Evolutionary conservation across 2,797 vertebrate species (phyloP), one percentile per base, ranked within the genome.

Genomic region (Arvicola amphibius): DNA sequence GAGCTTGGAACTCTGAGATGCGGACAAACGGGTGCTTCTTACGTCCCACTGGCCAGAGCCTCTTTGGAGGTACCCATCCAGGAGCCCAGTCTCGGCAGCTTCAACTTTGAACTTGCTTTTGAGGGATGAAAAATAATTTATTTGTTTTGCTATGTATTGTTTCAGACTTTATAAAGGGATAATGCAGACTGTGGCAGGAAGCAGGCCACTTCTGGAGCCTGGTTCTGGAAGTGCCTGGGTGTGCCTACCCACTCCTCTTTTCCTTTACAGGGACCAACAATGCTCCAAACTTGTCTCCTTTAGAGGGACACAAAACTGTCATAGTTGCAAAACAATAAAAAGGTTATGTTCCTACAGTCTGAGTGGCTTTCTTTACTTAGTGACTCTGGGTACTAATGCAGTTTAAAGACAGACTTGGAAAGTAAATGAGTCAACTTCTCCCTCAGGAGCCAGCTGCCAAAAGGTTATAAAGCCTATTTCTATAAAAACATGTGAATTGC

Each of bases 91-190:
- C 25, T 65, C 78, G 96, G 88, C 83, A 96, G 88, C 83, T 96
- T 92, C 74, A 79, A 78, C 69, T 96, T 40, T 83, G 92, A 95
- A 96, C 94, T 96, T 97, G 89, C n/a, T 94, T 96, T 97, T 89
- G 92, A 95, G 78, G 95, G 90, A 94, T 40, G 76, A 73, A 95
- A 91, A 96, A 32, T 98, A 98, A 98, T 95, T 98, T 98, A 98
- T 98, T 98, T 96, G 96, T 97, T 97, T 97, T 97, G 89, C 94
- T 97, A 96, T 53, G 27, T 83, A 78, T 85, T 88, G 48, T 95
- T 95, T 74, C 63, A 71, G 90, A 73, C 85, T 94, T 96, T 73
- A 77, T 73, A 65, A 92, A 91, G 17, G 71, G 73, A 86, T 40
- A 27, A 63, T 91, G 91, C 79, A 92, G 86, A 92, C 90, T 80